Base-by-base conservation (phyloP, 2,888 invertebrate genomes). In the Eupelmus urozonus region DNA sequence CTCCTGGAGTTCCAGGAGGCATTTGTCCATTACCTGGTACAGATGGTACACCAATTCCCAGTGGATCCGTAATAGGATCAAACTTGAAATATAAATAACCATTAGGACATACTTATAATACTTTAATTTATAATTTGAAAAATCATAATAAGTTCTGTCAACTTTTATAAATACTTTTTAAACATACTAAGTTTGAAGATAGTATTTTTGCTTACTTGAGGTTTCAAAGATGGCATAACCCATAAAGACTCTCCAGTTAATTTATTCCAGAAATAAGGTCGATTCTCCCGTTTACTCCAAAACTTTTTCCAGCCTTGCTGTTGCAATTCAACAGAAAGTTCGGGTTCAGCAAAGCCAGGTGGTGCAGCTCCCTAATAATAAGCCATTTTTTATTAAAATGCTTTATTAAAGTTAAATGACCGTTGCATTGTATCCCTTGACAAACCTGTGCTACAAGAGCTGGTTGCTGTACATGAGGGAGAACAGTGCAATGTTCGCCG, bases 241-340 rank as follows among this genome's bases (percentile, higher is more conserved):
- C 98, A 98, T 84, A 98, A 91, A n/a, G 98, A 98, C 91, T 98
- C 97, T 71, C 97, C 97, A 0, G 97, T 97, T 27, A 96, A 91
- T 91, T 97, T 97, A 89, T 98, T 98, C 96, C 98, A 98, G 91
- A 96, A 98, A 90, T 98, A 98, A 1, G 97, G 97, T 34, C 98
- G 92, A 88, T 96, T 97, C 90, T 98, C 98, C 72, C 98, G 92
- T 87, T 97, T 96, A 23, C 98, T 98, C 98, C 98, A 98, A 90
- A 96, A 98, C 86, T 96, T 97, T 80, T 97, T 93, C 98, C 98
- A 98, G 4, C 98, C 98, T 87, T 96, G 96, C 87, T 96, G 95
- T 7, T 94, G 91, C 62, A 95, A 89, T 86, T 95, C 95, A 16
- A 92, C 90, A 2, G 94, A 94, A 67, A 95, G 89, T 85, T 90